Evolutionary conservation across 2,113 vertebrate species (phyloP), one percentile per base, ranked within the genome.

Genomic region (Megalops atlanticus): DNA sequence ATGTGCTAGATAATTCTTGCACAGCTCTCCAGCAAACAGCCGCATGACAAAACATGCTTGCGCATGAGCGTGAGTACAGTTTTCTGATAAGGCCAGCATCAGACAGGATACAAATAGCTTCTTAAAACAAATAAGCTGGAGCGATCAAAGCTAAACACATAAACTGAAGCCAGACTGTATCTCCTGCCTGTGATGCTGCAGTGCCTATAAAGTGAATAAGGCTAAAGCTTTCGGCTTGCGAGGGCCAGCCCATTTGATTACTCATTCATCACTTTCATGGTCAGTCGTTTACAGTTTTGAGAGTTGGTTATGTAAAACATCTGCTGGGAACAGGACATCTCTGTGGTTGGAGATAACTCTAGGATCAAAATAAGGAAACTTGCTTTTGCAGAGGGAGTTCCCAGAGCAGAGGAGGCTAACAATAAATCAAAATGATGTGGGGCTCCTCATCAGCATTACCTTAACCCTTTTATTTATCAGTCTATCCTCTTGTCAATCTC

Each of bases 131-230:
- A 64, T 64, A 64, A n/a, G 24, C 12, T 64, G 10, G 24, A 2
- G n/a, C 31, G 58, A 64, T 64, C 58, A 64, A 24, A 64, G 58
- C 58, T 27, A n/a, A 64, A 64, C 24, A 8, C 58, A 64, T n/a
- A 64, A 64, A 64, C 58, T 27, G 58, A 64, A 64, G 58, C 58
- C 58, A 64, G 58, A 6, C 58, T 64, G 6, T 64, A 64, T 64
- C 11, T 31, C n/a, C 31, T 64, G 58, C 58, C 31, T 8, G 4
- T 31, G n/a, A 64, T n/a, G n/a, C n/a, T n/a, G n/a, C 58, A 64
- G 58, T 8, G n/a, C 31, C 58, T 64, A 64, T 4, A 64, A 64
- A 64, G 58, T 64, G 58, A 24, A 11, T 31, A 64, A 64, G n/a
- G 31, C n/a, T 31, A 64, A 64, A 64, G 58, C 58, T 27, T n/a